Conservation (phyloP, 2,888 invertebrate genomes). For the Gari tellinella region DNA sequence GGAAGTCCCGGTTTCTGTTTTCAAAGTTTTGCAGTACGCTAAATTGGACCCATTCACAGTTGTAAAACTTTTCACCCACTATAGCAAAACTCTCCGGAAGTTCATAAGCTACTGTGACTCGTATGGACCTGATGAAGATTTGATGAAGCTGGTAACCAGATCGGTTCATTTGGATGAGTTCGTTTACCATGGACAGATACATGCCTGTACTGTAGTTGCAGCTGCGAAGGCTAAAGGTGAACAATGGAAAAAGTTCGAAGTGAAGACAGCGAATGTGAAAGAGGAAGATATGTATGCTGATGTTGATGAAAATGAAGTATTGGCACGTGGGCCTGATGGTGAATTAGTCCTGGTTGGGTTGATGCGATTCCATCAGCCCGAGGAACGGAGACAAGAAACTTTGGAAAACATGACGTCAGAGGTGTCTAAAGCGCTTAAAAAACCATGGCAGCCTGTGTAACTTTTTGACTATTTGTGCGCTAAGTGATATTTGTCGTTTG, state of each 20-base stretch:
- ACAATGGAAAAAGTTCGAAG: slow-evolving; percentile 65
- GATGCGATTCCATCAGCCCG: slow-evolving; percentile 53
- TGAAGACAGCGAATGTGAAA: slow-evolving; percentile 61
- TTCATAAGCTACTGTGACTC: slow-evolving; percentile 70
- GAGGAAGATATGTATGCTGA: slow-evolving; percentile 47
- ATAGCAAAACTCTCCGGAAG: slow-evolving; percentile 57
- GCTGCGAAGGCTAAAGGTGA: slow-evolving; percentile 60
- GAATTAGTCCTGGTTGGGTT: slow-evolving; percentile 55
- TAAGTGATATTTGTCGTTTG: too few species aligned
- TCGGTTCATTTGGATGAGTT: slow-evolving; percentile 66
- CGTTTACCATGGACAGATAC: slow-evolving; percentile 67
- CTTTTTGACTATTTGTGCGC: too few species aligned
- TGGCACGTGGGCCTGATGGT: slow-evolving; percentile 61
- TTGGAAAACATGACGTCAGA: slow-evolving; percentile 21
- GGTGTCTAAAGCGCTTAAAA: slow-evolving; percentile 39
- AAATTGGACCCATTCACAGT: slow-evolving; percentile 64
- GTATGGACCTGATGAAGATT: slow-evolving; percentile 55
- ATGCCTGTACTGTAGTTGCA: slow-evolving; percentile 55
- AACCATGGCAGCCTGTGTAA: slow-evolving; percentile 44
- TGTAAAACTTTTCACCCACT: slow-evolving; percentile 61
- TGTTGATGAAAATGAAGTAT: slow-evolving; percentile 69
- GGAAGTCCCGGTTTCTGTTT: slow-evolving; percentile 68
- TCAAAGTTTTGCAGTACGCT: slow-evolving; percentile 71
- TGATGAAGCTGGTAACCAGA: slow-evolving; percentile 59
- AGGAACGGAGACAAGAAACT: slow-evolving; percentile 30